Evolutionary conservation across 1,140 invertebrate species (phyloP), one percentile per base, ranked within the genome.

Genomic region (Portunus trituberculatus): DNA sequence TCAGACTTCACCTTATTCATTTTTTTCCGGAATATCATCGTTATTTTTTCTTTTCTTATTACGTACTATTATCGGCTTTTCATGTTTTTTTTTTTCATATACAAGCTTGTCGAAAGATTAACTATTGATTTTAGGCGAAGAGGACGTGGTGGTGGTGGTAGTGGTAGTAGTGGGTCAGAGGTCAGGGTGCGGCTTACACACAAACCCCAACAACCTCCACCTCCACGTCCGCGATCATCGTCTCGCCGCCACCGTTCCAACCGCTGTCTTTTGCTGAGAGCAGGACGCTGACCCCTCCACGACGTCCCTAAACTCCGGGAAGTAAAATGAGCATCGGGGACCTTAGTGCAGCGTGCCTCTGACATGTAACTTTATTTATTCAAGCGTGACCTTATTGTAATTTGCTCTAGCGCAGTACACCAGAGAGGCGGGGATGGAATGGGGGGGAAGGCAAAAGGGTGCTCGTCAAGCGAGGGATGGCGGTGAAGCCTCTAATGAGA

Each of bases 51-150:
- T 59, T 14, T 20, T 59, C 16, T 59, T 59, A 14, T 59, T 59
- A 12, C 8, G 10, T 59, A 59, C 52, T 14, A 59, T 52, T 52
- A 52, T 59, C 52, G 8, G 52, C 20, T 76, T 76, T 76, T 76
- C 67, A n/a, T n/a, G 67, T n/a, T 76, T 2, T 76, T 16, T 76
- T 16, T 76, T 16, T n/a, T n/a, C 12, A 59, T 59, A 59, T 59
- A 76, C n/a, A 76, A 76, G 25, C 67, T 76, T 76, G 67, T 76
- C 67, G 31, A 46, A 48, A 90, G 88, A 90, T 90, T 90, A 90
- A 46, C 88, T 90, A 90, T 90, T 90, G 88, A 90, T 90, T 90
- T 90, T 90, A 90, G 88, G 31, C 32, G 45, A 46, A 25, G 39
- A 46, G 87, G 87, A 48, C 16, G 31, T 31, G 25, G 45, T 39